Conservation (phyloP, 2,888 invertebrate genomes). For the Cryptops parisi region DNA sequence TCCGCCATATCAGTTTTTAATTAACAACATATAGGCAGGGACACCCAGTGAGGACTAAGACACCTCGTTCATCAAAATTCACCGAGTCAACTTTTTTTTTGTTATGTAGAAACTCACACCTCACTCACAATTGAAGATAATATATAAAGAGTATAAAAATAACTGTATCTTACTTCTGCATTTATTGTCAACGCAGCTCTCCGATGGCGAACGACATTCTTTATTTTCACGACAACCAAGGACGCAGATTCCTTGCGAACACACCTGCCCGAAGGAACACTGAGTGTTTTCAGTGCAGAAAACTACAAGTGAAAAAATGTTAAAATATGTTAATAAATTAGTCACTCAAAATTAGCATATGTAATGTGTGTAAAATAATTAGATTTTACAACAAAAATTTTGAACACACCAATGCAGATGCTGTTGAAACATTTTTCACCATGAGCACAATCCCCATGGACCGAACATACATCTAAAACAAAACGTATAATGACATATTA, state of each 20-base stretch:
- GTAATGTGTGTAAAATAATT: constrained; percentile 1
- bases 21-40: too few relatives aligned
- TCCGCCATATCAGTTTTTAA: too few relatives aligned
- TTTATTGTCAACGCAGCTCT: constrained; percentile 65
- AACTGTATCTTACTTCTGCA: constrained; percentile 48
- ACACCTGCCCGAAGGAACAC: constrained; percentile 63
- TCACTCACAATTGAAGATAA: too few relatives aligned
- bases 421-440: constrained; percentile 66
- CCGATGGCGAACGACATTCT: constrained; percentile 56
- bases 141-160: too few relatives aligned
- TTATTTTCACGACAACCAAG: constrained; percentile 71
- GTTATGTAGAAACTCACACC: too few relatives aligned
- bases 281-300: constrained; percentile 67
- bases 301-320: constrained; percentile 33
- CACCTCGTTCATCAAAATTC: too few relatives aligned
- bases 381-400: not conserved
- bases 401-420: constrained; percentile 40
- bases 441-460: constrained; percentile 56
- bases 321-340: not conserved
- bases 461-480: constrained; percentile 49
- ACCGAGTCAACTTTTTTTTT: too few relatives aligned
- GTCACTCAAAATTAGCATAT: too few relatives aligned
- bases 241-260: constrained; percentile 59
- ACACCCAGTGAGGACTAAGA: too few relatives aligned
- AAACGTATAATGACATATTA: not conserved